Conservation (phyloP, 2,888 invertebrate genomes). For the Tenthredo livida region DNA sequence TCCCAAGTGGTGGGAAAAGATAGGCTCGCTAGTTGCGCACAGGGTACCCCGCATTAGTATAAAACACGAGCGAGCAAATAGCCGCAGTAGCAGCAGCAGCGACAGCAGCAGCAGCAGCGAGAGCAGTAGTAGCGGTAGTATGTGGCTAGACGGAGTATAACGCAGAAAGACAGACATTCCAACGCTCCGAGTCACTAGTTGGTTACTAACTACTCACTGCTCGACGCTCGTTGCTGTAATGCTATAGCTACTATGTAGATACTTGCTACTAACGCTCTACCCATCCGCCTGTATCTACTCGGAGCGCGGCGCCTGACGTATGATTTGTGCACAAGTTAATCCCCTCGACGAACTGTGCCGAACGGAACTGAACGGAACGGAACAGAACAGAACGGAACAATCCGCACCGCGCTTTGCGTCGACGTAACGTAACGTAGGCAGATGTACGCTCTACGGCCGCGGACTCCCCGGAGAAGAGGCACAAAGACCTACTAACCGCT, state of each 20-base stretch:
- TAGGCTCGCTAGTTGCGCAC: neutral
- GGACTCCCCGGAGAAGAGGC: neutral
- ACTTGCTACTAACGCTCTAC: neutral
- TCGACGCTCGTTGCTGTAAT: neutral
- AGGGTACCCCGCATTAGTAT: conserved; percentile 15
- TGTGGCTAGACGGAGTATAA: neutral
- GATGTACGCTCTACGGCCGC: neutral
- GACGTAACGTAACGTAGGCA: neutral
- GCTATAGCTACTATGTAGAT: neutral
- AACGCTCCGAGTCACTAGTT: conserved; percentile 51
- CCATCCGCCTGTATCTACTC: neutral
- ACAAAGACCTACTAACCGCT: neutral
- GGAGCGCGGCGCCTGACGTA: conserved; percentile 14
- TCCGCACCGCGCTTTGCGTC: conserved; percentile 48
- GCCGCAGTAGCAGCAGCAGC: neutral
- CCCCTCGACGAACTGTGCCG: conserved; percentile 55
- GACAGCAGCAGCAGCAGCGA: neutral
- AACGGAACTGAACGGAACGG: neutral
- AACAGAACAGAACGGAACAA: neutral
- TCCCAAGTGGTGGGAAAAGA: neutral
- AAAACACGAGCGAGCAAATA: conserved; percentile 20
- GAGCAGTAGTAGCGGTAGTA: neutral
- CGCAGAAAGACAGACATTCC: conserved; percentile 1
- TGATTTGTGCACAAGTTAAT: conserved; percentile 61
- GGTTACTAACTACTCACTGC: conserved; percentile 56